These are phyloP conservation scores for Heliconius sara DNA, from an alignment of 2,888 invertebrate species.

Conservation along the genomic window DNA sequence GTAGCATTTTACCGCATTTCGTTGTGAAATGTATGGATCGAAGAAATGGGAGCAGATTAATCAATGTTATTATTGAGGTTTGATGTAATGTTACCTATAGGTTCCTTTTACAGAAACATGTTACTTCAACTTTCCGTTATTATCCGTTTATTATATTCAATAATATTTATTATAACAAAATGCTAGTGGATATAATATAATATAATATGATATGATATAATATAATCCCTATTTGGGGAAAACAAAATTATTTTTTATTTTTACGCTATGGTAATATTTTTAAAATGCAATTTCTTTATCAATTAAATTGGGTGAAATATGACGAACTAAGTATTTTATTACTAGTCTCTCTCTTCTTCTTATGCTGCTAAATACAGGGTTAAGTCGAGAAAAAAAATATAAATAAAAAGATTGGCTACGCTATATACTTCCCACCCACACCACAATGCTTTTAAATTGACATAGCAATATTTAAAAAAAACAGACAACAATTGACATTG, in stretches of 20 bases:
- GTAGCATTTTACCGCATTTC: conserved; percentile 42
- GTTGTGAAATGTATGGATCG: conserved; percentile 43
- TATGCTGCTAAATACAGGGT: no score
- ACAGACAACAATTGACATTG: no score
- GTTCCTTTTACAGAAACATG: not conserved
- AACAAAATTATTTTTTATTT: not conserved
- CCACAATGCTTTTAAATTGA: no score
- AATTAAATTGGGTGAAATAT: no score
- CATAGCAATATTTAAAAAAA: no score
- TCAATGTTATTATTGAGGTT: conserved; percentile 28
- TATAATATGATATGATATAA: no score
- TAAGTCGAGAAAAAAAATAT: no score
- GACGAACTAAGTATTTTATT: no score
- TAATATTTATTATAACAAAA: not conserved
- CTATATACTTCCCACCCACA: no score
- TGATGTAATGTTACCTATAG: not conserved
- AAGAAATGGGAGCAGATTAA: conserved; percentile 46
- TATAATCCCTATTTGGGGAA: not conserved
- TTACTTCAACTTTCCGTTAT: not conserved
- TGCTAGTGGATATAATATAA: not conserved
- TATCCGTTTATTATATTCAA: not conserved
- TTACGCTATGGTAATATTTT: not conserved
- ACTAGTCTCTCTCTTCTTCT: no score
- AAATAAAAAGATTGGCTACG: no score
- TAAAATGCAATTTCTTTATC: no score